Percentiles rank a stretch among this genome's conserved stretches.
Evolutionary conservation across 1,140 invertebrate genomes (phyloP).

Genomic region (Aphis gossypii): DNA sequence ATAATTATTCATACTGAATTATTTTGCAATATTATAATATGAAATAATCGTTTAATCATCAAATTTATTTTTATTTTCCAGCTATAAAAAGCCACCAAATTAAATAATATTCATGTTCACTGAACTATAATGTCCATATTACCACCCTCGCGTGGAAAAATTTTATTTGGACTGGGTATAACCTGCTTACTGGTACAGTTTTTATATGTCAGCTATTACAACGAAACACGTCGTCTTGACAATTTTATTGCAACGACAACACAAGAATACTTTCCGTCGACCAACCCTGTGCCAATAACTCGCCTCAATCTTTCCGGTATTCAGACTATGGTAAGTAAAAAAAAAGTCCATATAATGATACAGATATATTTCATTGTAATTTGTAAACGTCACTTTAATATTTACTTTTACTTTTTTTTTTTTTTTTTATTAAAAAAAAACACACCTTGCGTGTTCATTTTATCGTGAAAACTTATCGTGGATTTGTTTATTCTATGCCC

Average conservation of each 20-base stretch:
- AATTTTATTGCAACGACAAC: not conserved
- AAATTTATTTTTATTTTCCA: not conserved
- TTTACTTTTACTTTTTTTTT: not conserved
- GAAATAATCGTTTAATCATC: not conserved
- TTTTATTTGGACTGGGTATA: conserved; percentile 34
- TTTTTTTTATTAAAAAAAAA: not conserved
- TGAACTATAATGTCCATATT: conserved; percentile 28
- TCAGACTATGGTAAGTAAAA: not conserved
- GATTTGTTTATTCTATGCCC: not conserved
- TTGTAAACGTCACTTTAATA: not conserved
- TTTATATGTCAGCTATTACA: conserved; percentile 26
- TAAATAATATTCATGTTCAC: not conserved
- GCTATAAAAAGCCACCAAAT: not conserved
- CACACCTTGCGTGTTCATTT: not conserved
- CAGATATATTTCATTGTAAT: not conserved
- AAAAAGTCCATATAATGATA: not conserved
- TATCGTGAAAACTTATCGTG: not conserved
- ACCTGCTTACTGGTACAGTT: conserved; percentile 24
- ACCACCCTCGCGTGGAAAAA: conserved; percentile 16
- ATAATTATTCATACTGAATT: not conserved
- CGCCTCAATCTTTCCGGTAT: conserved; percentile 33
- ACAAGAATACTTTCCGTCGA: conserved; percentile 4
- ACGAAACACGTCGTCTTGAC: conserved; percentile 24
- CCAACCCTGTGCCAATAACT: not conserved
- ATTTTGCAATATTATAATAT: not conserved